Evolutionary conservation across 1,140 invertebrate genomes (phyloP).

Genomic region (Parasteatoda tepidariorum): DNA sequence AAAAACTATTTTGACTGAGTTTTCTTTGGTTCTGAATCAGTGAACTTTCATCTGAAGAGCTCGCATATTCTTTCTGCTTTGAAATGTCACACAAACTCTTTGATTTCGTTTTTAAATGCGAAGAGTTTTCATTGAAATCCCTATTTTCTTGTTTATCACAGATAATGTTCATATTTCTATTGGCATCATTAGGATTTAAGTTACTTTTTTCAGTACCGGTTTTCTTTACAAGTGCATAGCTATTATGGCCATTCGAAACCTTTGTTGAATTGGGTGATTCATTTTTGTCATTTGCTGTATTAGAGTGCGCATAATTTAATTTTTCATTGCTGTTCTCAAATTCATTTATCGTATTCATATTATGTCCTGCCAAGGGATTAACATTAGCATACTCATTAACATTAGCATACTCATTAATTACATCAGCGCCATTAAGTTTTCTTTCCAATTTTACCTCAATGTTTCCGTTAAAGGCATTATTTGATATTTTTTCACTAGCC

Average conservation of each 20-base stretch:
- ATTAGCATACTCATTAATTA: slow-evolving; percentile 37
- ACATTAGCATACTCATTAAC: neutral
- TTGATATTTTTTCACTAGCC: too few relatives aligned
- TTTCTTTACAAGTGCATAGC: too few relatives aligned
- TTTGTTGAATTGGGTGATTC: neutral
- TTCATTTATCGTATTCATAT: too few relatives aligned
- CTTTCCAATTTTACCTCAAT: too few relatives aligned
- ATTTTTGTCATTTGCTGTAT: neutral
- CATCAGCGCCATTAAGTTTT: too few relatives aligned
- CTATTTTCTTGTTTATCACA: too few relatives aligned
- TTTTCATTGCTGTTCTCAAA: neutral
- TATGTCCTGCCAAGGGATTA: neutral
- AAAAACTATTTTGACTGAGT: neutral
- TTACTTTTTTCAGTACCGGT: too few relatives aligned
- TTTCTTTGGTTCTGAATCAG: neutral
- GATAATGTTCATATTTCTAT: too few relatives aligned
- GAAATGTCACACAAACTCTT: slow-evolving; percentile 33
- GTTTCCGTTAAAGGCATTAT: too few relatives aligned
- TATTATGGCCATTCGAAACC: too few relatives aligned
- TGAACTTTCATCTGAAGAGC: neutral
- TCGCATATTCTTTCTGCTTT: neutral
- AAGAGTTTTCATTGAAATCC: too few relatives aligned
- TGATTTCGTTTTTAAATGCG: neutral
- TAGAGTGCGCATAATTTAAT: neutral
- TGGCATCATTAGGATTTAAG: too few relatives aligned